phyloP scores from a whole-genome alignment of 2,113 vertebrate species.

The Dromaius novaehollandiae region DNA sequence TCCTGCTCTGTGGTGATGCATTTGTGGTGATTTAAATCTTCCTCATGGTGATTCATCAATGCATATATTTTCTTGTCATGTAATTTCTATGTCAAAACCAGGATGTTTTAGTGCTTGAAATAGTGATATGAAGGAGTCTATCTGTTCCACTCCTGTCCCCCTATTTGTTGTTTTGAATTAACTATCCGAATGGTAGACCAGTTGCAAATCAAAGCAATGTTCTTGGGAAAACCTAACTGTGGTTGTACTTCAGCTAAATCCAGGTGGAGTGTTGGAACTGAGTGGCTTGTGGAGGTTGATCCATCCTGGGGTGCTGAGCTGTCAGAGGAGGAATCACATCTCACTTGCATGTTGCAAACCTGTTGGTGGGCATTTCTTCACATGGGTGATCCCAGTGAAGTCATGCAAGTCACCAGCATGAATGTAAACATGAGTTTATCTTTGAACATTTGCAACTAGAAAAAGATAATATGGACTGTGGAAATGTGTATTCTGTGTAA shows the following conservation, averaged over 20 bases:
- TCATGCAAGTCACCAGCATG: accelerated
- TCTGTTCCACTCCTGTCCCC: too few species aligned
- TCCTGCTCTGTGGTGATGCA: too few species aligned
- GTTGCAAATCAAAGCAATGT: background rate
- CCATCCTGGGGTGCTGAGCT: background rate
- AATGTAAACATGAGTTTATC: background rate
- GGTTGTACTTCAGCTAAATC: background rate
- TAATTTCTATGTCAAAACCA: too few species aligned
- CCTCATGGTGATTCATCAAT: too few species aligned
- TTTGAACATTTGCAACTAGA: background rate
- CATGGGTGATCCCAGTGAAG: background rate
- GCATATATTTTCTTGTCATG: too few species aligned
- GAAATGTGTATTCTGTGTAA: background rate
- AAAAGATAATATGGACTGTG: background rate
- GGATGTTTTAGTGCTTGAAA: too few species aligned
- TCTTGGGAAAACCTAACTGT: background rate
- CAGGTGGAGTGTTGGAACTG: too few species aligned
- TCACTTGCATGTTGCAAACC: accelerated
- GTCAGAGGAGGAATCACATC: background rate
- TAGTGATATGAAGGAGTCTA: too few species aligned
- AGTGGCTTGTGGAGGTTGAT: background rate
- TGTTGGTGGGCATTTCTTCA: background rate
- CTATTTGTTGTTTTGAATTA: too few species aligned
- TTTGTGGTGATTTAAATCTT: too few species aligned
- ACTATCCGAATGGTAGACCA: too few species aligned